Percentiles rank a stretch among this genome's conserved stretches.
Conservation (phyloP, 2,113 vertebrate species). For the Nettapus auritus region DNA sequence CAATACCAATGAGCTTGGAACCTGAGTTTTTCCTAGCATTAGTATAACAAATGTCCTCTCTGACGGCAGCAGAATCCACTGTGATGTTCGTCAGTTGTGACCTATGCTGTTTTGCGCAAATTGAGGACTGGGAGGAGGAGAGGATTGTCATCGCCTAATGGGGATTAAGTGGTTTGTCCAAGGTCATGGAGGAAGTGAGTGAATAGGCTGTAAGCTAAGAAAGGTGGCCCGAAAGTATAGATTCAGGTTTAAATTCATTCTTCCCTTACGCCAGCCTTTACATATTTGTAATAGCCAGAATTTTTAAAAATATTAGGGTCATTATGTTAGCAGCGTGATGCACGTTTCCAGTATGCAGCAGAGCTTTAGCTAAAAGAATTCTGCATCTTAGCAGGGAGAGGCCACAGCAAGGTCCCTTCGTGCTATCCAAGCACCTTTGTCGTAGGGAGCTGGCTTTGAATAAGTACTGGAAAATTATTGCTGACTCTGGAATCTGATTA, state of each 20-base stretch:
- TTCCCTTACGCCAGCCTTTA: not conserved
- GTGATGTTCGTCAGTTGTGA: fast-evolving
- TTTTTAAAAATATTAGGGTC: not conserved
- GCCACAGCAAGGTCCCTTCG: not conserved
- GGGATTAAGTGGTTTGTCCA: not conserved
- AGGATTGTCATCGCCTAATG: not conserved
- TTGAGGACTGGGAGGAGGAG: not conserved
- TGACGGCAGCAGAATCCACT: not conserved
- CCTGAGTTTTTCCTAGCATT: too few relatives aligned
- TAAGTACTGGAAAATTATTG: not conserved
- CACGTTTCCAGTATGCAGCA: not conserved
- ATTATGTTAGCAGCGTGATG: not conserved
- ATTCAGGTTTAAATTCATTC: fast-evolving
- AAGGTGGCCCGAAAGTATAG: not conserved
- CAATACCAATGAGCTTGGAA: not conserved
- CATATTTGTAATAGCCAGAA: not conserved
- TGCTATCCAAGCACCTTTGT: not conserved
- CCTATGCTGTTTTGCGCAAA: not conserved
- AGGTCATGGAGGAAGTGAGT: not conserved
- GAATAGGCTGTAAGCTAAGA: not conserved
- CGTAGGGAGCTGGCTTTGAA: not conserved
- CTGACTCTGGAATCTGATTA: not conserved
- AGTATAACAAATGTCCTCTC: not conserved
- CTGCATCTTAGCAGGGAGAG: not conserved
- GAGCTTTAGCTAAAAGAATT: not conserved